Base-by-base conservation (phyloP, 2,888 invertebrate species). In the Tetramorium bicarinatum region DNA sequence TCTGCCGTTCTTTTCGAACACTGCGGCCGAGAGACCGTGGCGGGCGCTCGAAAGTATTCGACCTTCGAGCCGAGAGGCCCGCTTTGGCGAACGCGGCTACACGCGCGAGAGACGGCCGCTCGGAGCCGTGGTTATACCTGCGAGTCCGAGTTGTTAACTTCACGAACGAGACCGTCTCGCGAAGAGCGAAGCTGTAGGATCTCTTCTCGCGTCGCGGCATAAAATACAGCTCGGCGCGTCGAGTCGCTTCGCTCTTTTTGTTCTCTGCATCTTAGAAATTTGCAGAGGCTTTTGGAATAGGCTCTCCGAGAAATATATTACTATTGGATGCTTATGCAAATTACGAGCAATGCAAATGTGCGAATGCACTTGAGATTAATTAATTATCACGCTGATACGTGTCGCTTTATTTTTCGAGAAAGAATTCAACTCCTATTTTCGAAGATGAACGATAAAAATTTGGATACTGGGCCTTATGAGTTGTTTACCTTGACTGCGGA, bases 41-140 rank as follows among this genome's bases (percentile, higher is more conserved):
- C 41, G 41, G 71, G 11, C 76, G 76, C 72, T 77, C 79, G 79
- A 80, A 80, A 80, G 79, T 52, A 59, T 54, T 54, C 72, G 77
- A 77, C 72, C 77, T 77, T 77, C 72, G 77, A 49, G 75, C 47
- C 75, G 66, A 66, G 74, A 47, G 29, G 47, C 21, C 34, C 71
- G 74, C 74, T 59, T 41, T 7, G 41, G 52, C 64, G 21, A 62
- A 15, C 64, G 34, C 69, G 49, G 71, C 47, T 34, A 66, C 44
- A 7, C n/a, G 34, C 52, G 49, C 66, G 64, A 62, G 64, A 62
- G 64, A 49, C 18, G 76, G 71, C 76, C 66, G 38, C 21, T 66
- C 34, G 15, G 15, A 21, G 15, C 21, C 47, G 13, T 7, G 49
- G 52, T 69, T 69, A 69, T 34, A 69, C 71, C 18, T 49, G 52